Conservation (phyloP, 2,797 vertebrate species). For the Alcedo atthis region DNA sequence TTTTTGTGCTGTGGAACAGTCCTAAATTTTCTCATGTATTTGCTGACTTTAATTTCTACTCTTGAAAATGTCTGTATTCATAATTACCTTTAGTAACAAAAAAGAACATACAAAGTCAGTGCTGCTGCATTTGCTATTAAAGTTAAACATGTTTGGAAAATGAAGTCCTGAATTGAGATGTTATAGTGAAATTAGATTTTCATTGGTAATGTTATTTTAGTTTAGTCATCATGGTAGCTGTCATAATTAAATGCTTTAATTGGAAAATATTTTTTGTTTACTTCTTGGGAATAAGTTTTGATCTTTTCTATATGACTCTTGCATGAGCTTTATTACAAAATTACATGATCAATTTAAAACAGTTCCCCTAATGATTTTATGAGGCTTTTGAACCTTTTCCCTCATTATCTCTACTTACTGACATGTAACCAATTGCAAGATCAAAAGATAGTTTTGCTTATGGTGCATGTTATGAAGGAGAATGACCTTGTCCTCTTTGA, state of each 20-base stretch:
- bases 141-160: neutral
- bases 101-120: neutral
- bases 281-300: neutral
- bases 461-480: fast-evolving
- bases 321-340: neutral
- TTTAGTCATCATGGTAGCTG: neutral
- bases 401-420: neutral
- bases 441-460: neutral
- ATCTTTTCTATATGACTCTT: neutral
- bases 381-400: neutral
- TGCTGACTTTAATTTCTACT: neutral
- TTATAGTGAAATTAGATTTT: neutral
- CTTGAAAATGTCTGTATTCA: neutral
- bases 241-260: neutral
- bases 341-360: neutral
- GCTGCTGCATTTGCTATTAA: neutral
- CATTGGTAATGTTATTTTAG: neutral
- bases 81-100: neutral
- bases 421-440: neutral
- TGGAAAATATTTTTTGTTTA: neutral
- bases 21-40: neutral
- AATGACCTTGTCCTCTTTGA: neutral
- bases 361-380: neutral
- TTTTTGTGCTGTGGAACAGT: neutral
- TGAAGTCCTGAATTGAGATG: neutral